Evolutionary conservation across 2,113 vertebrate species (phyloP).

Genomic region (Geothlypis trichas): DNA sequence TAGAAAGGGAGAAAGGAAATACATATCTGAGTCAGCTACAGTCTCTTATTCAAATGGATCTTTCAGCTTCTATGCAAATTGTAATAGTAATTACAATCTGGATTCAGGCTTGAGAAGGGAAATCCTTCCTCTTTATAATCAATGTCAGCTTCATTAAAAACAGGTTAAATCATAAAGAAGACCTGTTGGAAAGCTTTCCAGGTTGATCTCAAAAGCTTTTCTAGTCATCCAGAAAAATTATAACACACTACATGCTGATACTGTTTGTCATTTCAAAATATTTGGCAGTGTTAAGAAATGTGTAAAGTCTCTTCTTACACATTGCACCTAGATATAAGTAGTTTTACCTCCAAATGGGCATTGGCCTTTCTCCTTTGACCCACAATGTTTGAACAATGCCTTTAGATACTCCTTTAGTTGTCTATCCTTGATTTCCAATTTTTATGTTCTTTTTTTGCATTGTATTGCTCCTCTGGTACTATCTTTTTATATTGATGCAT

Average conservation of each 20-base stretch:
- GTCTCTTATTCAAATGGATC: neutral
- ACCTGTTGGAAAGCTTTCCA: neutral
- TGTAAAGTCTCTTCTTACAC: neutral
- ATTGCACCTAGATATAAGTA: neutral
- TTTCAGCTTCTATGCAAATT: neutral
- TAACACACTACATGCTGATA: neutral
- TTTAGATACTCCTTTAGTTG: neutral
- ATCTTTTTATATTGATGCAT: neutral
- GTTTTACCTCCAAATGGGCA: neutral
- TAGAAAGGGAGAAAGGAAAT: neutral
- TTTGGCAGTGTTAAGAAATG: neutral
- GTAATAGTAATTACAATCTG: neutral
- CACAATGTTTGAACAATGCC: neutral
- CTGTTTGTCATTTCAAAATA: neutral
- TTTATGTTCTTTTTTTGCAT: neutral
- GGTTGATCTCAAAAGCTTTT: neutral
- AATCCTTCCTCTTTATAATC: neutral
- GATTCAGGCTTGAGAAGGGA: neutral
- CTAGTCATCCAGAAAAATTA: neutral
- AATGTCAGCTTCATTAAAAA: neutral
- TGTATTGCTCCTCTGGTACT: neutral
- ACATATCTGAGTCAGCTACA: neutral
- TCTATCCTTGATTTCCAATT: neutral
- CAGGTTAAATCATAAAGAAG: neutral
- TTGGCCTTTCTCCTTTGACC: neutral